Conservation (phyloP, 2,113 vertebrate species). For the Corythaixoides concolor region DNA sequence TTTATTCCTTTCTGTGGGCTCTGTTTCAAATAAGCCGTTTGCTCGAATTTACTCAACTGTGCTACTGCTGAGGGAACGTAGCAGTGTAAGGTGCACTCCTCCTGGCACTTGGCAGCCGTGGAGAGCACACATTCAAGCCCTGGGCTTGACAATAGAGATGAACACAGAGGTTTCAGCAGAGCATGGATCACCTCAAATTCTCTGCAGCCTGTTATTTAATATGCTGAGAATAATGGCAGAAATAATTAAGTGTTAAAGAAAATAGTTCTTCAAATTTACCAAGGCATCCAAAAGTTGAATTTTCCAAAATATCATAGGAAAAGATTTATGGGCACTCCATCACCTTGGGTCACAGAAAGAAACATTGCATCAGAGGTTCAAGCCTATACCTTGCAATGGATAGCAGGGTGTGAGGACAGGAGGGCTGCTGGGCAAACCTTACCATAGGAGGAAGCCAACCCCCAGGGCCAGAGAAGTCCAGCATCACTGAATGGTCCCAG, state of each 20-base stretch:
- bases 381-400: background rate
- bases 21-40: slow-evolving; percentile 38
- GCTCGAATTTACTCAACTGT: slow-evolving; percentile 50
- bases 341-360: background rate
- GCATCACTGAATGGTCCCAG: background rate
- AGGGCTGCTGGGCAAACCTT: background rate
- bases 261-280: background rate
- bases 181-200: background rate
- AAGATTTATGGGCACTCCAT: background rate
- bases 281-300: background rate
- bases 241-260: background rate
- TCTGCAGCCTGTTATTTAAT: background rate
- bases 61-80: background rate
- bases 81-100: background rate
- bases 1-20: slow-evolving; percentile 62
- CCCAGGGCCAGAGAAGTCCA: background rate
- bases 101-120: background rate
- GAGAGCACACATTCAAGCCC: background rate
- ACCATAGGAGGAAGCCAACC: background rate
- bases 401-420: background rate
- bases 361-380: background rate
- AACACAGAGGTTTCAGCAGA: background rate
- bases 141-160: background rate
- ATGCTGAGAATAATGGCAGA: background rate
- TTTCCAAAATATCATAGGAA: background rate